A percentile compares a stretch with the other conserved stretches of the same genome.
phyloP scores from a whole-genome alignment of 2,888 invertebrate genomes.

The Papilio demoleus region DNA sequence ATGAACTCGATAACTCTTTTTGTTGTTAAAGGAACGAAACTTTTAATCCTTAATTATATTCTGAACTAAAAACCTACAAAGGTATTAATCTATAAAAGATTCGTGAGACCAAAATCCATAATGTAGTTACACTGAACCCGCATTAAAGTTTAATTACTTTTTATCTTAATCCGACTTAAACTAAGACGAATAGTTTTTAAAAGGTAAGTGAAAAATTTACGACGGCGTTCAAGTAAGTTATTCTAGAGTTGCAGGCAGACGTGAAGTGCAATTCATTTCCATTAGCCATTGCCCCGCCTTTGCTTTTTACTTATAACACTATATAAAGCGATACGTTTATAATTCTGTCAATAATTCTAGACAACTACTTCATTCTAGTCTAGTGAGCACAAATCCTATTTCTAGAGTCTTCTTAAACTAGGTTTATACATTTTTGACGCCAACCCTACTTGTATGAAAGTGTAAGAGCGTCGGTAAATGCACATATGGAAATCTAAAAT shows the following conservation, averaged over 20 bases:
- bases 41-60: background rate
- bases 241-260: conserved; percentile 39
- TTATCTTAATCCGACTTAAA: conserved; percentile 48
- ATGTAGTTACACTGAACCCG: conserved; percentile 10
- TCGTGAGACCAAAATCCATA: conserved; percentile 2
- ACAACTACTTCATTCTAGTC: too few species aligned
- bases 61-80: background rate
- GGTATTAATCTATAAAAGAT: background rate
- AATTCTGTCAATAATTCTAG: background rate
- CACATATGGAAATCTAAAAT: too few species aligned
- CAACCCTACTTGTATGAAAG: too few species aligned
- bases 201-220: conserved; percentile 73
- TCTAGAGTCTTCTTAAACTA: too few species aligned
- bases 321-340: background rate
- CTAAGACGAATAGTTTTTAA: conserved; percentile 69
- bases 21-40: background rate
- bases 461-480: too few species aligned
- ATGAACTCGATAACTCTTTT: background rate
- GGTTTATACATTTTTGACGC: too few species aligned
- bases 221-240: conserved; percentile 39
- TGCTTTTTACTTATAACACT: conserved; percentile 18
- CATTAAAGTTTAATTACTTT: conserved; percentile 39
- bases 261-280: conserved; percentile 73
- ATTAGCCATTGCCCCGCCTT: conserved; percentile 62
- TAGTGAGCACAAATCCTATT: too few species aligned